Evolutionary conservation across 2,113 vertebrate genomes (phyloP), one percentile per base, ranked within the genome.

Genomic region (Mormoops blainvillei): DNA sequence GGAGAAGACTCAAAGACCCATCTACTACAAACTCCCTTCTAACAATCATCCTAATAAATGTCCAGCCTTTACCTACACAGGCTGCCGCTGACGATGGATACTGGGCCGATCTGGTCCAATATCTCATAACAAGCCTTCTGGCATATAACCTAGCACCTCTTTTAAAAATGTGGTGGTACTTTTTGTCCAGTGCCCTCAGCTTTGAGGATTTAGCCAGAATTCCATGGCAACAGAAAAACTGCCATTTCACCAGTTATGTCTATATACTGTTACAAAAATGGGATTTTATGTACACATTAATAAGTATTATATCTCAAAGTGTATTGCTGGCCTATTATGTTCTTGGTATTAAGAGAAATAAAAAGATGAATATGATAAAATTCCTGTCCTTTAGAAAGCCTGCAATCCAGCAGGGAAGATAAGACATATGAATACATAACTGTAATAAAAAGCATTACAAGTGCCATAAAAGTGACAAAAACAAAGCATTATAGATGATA

Each of bases 371-470:
- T 41, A 89, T 78, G 61, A 92, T 83, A 65, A 94, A 93, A 80
- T 70, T 15, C 7, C 52, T 56, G n/a, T 94, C 24, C 71, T 84
- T 96, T 71, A 92, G 87, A 89, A 38, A 74, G 16, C 58, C 58
- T 88, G n/a, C 16, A 87, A 91, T 92, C 56, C 65, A 91, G 58
- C 70, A 92, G 16, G 31, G 58, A 76, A 91, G 20, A 94, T 43
- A 94, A 90, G 56, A 68, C 19, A 61, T 67, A 22, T 41, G 19
- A 93, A 94, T 54, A 93, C 92, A 94, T 83, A 74, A 68, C 87
- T 91, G 8, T 54, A 93, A 88, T 94, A 85, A 96, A 96, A 94
- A 85, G 38, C 63, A 95, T 61, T 83, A 76, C 11, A 78, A 45
- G 67, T 56, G 26, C 16, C 76, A 45, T 87, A 80, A 94, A 81